phyloP scores from a whole-genome alignment of 1,140 invertebrate species.

The Drosophila kikkawai region DNA sequence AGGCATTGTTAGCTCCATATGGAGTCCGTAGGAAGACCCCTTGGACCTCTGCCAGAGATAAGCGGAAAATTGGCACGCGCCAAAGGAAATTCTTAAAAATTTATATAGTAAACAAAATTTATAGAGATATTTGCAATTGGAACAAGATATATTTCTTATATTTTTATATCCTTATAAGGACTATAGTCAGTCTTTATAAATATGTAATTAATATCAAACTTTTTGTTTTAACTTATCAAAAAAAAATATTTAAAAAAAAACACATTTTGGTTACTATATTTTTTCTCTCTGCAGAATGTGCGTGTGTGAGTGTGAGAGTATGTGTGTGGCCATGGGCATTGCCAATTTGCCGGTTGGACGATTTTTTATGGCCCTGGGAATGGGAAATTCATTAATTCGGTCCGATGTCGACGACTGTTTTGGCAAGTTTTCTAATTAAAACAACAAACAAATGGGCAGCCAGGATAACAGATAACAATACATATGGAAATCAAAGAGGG shows the following conservation, averaged over 20 bases:
- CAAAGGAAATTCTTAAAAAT: conserved; percentile 42
- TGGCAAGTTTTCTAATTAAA: conserved; percentile 81
- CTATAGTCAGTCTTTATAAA: too few relatives aligned
- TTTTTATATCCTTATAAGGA: too few relatives aligned
- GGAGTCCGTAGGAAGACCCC: conserved; percentile 16
- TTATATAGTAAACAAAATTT: neutral
- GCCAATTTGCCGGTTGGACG: conserved; percentile 73
- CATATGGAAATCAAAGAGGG: conserved; percentile 70
- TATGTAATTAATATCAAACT: neutral
- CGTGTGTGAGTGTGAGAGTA: neutral
- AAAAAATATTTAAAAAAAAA: neutral
- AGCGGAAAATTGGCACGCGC: conserved; percentile 55
- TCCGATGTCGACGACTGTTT: conserved; percentile 55
- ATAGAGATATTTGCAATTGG: neutral
- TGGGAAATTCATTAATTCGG: conserved; percentile 77
- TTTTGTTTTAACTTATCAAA: neutral
- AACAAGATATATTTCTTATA: neutral
- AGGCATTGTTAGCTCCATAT: conserved; percentile 47
- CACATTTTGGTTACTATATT: neutral
- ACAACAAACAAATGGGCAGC: conserved; percentile 79
- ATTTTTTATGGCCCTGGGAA: conserved; percentile 64
- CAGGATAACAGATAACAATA: conserved; percentile 64
- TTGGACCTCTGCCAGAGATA: conserved; percentile 25
- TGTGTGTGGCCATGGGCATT: conserved; percentile 39
- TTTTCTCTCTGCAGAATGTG: conserved; percentile 12